phyloP scores from a whole-genome alignment of 2,113 vertebrate genomes.

The Carlito syrichta region DNA sequence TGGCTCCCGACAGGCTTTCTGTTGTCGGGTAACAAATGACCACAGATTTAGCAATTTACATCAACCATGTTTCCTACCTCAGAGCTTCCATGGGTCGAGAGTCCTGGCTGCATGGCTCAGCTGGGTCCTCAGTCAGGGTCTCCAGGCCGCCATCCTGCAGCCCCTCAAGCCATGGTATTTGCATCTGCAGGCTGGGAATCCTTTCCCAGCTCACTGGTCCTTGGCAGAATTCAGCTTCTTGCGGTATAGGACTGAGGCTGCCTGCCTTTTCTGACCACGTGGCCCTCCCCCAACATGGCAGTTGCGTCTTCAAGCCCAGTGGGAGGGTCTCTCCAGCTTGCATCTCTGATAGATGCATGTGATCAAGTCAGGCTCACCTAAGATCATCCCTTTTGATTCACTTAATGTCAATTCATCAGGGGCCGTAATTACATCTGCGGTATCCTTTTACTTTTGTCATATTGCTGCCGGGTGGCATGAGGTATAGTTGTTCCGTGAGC shows the following conservation, averaged over 20 bases:
- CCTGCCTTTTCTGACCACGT: background rate
- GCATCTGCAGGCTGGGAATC: background rate
- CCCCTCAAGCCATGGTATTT: too few relatives aligned
- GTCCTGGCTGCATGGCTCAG: background rate
- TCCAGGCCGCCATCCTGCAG: too few relatives aligned
- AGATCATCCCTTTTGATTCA: background rate
- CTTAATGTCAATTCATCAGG: background rate
- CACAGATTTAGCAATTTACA: background rate
- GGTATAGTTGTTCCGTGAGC: too few relatives aligned
- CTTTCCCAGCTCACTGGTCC: background rate
- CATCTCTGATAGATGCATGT: background rate
- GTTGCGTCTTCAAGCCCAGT: background rate
- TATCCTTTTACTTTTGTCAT: background rate
- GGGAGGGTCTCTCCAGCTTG: background rate
- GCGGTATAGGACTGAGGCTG: background rate
- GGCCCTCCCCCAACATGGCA: background rate
- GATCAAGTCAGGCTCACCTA: background rate
- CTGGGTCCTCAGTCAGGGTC: too few relatives aligned
- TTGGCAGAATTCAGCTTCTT: background rate
- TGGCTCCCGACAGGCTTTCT: too few relatives aligned
- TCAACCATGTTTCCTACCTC: too few relatives aligned
- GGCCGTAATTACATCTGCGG: background rate
- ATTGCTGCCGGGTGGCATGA: too few relatives aligned
- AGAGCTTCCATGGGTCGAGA: background rate
- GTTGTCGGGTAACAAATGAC: background rate